These are phyloP conservation scores for Amazona ochrocephala DNA, from an alignment of 2,797 vertebrate species.

Conservation along the genomic window DNA sequence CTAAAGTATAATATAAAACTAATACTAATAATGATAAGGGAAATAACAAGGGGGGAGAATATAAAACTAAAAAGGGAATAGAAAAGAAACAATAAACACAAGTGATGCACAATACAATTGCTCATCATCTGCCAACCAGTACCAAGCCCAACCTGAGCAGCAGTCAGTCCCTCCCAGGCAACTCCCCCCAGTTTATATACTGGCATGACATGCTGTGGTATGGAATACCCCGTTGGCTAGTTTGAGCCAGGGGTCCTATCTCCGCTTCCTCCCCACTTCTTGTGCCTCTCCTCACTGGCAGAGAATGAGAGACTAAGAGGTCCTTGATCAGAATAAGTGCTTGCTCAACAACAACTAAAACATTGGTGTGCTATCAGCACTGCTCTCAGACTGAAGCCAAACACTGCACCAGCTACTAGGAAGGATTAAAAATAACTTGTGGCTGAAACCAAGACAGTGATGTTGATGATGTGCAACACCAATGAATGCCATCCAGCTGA, in stretches of 20 bases:
- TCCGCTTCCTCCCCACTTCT: background rate
- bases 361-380: background rate
- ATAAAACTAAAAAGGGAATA: background rate
- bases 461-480: background rate
- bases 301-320: background rate
- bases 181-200: background rate
- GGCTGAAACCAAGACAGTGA: background rate
- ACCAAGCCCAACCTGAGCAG: background rate
- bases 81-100: background rate
- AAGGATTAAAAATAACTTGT: background rate
- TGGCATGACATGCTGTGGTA: background rate
- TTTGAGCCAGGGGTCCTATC: background rate
- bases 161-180: background rate
- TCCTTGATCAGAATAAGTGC: background rate
- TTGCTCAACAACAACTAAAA: background rate
- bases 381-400: background rate
- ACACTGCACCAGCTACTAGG: background rate
- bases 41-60: background rate
- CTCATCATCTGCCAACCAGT: background rate
- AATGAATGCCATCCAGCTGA: conserved; percentile 14
- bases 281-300: background rate
- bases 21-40: background rate
- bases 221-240: background rate
- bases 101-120: background rate
- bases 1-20: background rate